These are phyloP conservation scores for Acrobasis suavella DNA, from an alignment of 2,888 invertebrate genomes.

Conservation along the genomic window DNA sequence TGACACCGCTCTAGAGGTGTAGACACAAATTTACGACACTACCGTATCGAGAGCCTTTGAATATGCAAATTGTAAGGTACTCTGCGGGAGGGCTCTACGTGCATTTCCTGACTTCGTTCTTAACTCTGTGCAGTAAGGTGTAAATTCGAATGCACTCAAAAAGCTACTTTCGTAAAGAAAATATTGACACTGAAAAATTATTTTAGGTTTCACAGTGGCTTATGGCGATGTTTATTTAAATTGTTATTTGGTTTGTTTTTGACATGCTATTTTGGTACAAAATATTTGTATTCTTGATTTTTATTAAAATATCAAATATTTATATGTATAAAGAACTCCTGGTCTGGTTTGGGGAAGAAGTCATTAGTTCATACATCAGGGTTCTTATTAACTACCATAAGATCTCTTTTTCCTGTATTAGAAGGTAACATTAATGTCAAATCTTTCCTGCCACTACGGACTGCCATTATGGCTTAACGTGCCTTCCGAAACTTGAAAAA, in stretches of 20 bases:
- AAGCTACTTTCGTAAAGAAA: slow-evolving; percentile 41
- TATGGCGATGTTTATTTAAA: slow-evolving; percentile 23
- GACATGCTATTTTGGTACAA: not conserved
- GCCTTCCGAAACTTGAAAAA: too few relatives aligned
- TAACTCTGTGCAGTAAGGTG: not conserved
- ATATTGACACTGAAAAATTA: slow-evolving; percentile 50
- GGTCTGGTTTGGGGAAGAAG: too few relatives aligned
- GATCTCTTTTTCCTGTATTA: too few relatives aligned
- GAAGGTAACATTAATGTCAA: too few relatives aligned
- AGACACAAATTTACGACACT: slow-evolving; percentile 18
- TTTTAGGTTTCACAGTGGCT: slow-evolving; percentile 29
- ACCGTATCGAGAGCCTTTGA: slow-evolving; percentile 43
- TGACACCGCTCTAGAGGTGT: slow-evolving; percentile 14
- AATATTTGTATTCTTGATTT: not conserved
- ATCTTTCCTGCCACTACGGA: not conserved
- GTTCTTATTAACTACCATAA: too few relatives aligned
- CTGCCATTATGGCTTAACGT: not conserved
- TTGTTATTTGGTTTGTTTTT: slow-evolving; percentile 14
- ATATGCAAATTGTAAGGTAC: slow-evolving; percentile 52
- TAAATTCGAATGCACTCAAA: slow-evolving; percentile 10
- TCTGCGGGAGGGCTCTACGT: slow-evolving; percentile 33
- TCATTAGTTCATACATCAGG: too few relatives aligned
- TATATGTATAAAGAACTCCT: too few relatives aligned
- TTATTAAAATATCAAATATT: not conserved
- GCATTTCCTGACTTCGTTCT: not conserved